phyloP scores from a whole-genome alignment of 2,888 invertebrate genomes.

The Campaea margaritaria region DNA sequence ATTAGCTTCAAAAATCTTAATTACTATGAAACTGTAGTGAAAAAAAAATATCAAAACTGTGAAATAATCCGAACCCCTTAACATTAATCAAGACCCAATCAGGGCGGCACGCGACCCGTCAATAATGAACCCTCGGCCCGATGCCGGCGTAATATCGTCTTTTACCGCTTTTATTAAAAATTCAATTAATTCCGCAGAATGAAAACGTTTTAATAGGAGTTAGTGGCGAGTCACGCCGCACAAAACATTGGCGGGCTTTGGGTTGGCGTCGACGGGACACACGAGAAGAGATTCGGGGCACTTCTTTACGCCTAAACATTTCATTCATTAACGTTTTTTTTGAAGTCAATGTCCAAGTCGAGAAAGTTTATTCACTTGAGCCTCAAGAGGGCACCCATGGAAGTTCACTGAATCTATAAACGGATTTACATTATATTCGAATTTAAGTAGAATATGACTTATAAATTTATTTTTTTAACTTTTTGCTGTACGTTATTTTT shows the following conservation, averaged over 20 bases:
- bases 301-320: not conserved
- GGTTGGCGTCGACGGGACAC: not conserved
- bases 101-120: constrained; percentile 9
- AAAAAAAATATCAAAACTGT: not conserved
- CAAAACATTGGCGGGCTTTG: constrained; percentile 21
- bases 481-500: too few species aligned
- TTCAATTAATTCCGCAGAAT: constrained; percentile 53
- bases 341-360: too few species aligned
- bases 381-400: too few species aligned
- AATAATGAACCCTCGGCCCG: constrained; percentile 3
- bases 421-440: too few species aligned
- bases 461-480: too few species aligned
- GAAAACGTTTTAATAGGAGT: constrained; percentile 53
- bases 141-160: not conserved
- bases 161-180: constrained; percentile 48
- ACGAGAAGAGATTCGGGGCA: not conserved
- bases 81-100: constrained; percentile 17
- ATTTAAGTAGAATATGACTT: too few species aligned
- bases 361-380: too few species aligned
- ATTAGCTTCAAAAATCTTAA: too few species aligned
- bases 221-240: constrained; percentile 53
- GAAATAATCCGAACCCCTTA: not conserved
- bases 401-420: too few species aligned
- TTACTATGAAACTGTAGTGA: not conserved
- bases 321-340: too few species aligned